These are phyloP conservation scores for Lagopus leucura DNA, from an alignment of 2,113 vertebrate species.

Conservation along the genomic window DNA sequence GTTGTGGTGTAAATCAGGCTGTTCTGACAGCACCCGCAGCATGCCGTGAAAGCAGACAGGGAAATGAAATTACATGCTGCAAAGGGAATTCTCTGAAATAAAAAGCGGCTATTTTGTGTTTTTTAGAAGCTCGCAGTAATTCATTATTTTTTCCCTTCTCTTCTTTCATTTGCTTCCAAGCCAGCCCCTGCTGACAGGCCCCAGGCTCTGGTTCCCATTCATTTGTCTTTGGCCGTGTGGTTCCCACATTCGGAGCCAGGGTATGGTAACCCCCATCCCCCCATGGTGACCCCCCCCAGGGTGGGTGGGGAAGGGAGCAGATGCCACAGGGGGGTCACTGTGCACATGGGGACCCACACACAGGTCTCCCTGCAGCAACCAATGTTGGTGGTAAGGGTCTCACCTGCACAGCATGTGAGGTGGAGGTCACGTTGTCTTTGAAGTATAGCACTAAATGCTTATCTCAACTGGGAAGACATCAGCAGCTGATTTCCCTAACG, in stretches of 20 bases:
- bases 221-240: neutral
- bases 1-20: conserved; percentile 49
- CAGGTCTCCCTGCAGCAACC: neutral
- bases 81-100: neutral
- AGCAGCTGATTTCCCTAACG: neutral
- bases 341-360: neutral
- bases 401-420: neutral
- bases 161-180: neutral
- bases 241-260: neutral
- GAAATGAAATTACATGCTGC: conserved; percentile 44
- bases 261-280: neutral
- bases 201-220: neutral
- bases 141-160: neutral
- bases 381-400: neutral
- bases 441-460: neutral
- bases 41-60: conserved; percentile 38
- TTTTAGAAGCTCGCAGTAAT: neutral
- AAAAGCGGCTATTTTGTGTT: conserved; percentile 1
- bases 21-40: conserved; percentile 32
- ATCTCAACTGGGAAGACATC: fast-evolving
- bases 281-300: neutral
- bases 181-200: neutral
- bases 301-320: neutral
- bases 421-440: neutral
- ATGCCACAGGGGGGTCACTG: neutral